These are phyloP conservation scores for Danionella cerebrum DNA, from an alignment of 2,113 vertebrate species.

Conservation along the genomic window DNA sequence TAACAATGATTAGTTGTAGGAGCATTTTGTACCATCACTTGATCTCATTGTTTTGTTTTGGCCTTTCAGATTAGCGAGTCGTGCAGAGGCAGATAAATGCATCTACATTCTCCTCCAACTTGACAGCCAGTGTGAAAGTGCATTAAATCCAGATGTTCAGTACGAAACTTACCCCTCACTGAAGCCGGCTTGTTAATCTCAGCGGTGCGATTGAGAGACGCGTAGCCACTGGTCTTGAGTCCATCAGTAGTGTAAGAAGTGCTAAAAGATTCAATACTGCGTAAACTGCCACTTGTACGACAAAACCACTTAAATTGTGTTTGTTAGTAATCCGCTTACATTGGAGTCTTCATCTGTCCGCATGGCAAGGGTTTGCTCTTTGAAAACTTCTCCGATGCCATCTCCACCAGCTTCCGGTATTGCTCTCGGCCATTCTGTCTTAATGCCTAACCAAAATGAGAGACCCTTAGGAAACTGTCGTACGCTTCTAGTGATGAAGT, in stretches of 20 bases:
- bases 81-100: too few relatives aligned
- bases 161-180: slow-evolving; percentile 55
- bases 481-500: too few relatives aligned
- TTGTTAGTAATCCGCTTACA: too few relatives aligned
- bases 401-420: slow-evolving; percentile 63
- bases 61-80: too few relatives aligned
- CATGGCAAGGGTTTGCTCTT: slow-evolving; percentile 63
- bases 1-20: too few relatives aligned
- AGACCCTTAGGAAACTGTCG: neutral
- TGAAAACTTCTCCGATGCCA: slow-evolving; percentile 64
- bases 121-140: too few relatives aligned
- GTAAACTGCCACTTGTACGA: neutral
- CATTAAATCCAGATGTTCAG: too few relatives aligned
- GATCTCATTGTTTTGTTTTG: too few relatives aligned
- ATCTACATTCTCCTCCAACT: too few relatives aligned
- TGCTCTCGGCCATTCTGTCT: slow-evolving; percentile 64
- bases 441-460: slow-evolving; percentile 48
- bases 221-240: slow-evolving; percentile 28
- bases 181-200: slow-evolving; percentile 43
- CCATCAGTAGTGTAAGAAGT: slow-evolving; percentile 38
- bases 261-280: slow-evolving; percentile 40
- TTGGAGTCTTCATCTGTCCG: slow-evolving; percentile 57
- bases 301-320: too few relatives aligned
- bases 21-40: too few relatives aligned
- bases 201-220: slow-evolving; percentile 44